phyloP scores from a whole-genome alignment of 2,113 vertebrate species.

The Danionella cerebrum region DNA sequence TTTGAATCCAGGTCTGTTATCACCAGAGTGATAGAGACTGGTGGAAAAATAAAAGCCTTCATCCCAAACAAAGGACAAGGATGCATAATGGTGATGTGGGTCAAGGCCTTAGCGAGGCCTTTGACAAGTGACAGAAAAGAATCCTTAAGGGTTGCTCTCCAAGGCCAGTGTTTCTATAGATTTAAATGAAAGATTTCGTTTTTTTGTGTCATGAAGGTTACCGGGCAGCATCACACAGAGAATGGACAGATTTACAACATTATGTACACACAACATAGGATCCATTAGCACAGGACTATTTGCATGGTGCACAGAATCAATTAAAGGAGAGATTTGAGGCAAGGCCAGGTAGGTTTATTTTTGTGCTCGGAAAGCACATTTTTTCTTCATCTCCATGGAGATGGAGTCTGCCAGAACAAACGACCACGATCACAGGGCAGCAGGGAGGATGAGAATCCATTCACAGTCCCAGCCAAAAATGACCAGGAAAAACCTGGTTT shows the following conservation, averaged over 20 bases:
- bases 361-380: neutral
- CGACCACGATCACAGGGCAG: constrained; percentile 22
- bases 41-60: neutral
- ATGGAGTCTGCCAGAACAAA: constrained; percentile 26
- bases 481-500: neutral
- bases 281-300: constrained; percentile 8
- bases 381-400: constrained; percentile 35
- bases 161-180: neutral
- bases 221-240: neutral
- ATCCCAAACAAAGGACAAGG: constrained; percentile 11
- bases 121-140: constrained; percentile 22
- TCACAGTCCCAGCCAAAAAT: constrained; percentile 8
- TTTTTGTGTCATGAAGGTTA: constrained; percentile 14
- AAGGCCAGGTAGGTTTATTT: constrained; percentile 25
- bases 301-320: constrained; percentile 4
- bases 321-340: neutral
- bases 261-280: constrained; percentile 20
- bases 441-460: constrained; percentile 19
- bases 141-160: constrained; percentile 2
- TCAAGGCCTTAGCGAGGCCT: constrained; percentile 14
- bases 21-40: constrained; percentile 4
- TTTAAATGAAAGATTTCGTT: neutral
- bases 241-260: constrained; percentile 3
- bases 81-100: constrained; percentile 13
- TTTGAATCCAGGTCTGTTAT: constrained; percentile 8